Evolutionary conservation across 1,140 invertebrate species (phyloP), one percentile per base, ranked within the genome.

Genomic region (Lithobius niger): DNA sequence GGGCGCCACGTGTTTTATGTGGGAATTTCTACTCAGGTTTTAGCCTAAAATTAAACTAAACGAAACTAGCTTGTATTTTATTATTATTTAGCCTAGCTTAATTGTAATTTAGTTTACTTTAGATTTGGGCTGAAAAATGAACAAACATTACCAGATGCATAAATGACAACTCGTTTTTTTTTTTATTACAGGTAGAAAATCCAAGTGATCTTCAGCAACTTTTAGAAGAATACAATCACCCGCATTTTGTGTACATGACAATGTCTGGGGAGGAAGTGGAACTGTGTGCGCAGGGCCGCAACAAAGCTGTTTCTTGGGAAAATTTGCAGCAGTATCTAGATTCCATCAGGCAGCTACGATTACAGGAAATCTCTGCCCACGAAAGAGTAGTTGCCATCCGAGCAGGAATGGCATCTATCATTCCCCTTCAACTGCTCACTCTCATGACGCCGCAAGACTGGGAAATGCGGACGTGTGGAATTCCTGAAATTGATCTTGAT

Each of bases 401-500:
- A 24, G 62, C 66, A 44, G 71, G 71, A 13, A 51, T 73, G 56
- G 64, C 66, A 3, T 65, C 70, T 6, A 57, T 73, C 15, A 57
- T 73, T 19, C 70, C 71, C 1, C 28, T 69, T 31, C 69, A 69
- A 48, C 52, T 71, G n/a, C 54, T 71, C 21, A 53, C 52, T 4
- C 49, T 71, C 2, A 57, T 69, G 55, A 65, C 69, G 18, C 66
- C 70, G 2, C 13, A 43, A 18, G 69, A 73, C 57, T 51, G 70
- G 51, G 66, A 71, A 56, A 57, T 69, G 10, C 60, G 69, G 44
- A 66, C 66, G 1, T 70, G 68, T 65, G 71, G 71, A n/a, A 58
- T 66, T 24, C 68, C 69, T 4, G 57, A 60, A 44, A 64, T 73
- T 10, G 66, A 69, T 50, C 57, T 72, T 1, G 60, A 67, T 25